Percentiles rank a stretch among this genome's conserved stretches.
phyloP scores from a whole-genome alignment of 2,888 invertebrate species.

The Deroplatys truncata region DNA sequence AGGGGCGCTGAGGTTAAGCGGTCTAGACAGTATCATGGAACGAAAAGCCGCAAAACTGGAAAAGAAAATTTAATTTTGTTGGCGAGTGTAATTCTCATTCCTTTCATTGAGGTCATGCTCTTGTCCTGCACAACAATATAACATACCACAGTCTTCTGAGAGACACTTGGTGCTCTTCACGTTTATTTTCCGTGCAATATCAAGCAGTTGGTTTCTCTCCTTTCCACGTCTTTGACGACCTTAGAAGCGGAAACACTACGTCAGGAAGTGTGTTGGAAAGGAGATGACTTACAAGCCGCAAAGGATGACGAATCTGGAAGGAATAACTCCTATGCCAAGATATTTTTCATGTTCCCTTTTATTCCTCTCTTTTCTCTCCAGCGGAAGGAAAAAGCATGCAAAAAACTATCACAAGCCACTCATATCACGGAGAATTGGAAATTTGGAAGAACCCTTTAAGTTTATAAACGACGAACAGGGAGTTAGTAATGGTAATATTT shows the following conservation, averaged over 20 bases:
- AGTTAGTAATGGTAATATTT: not conserved
- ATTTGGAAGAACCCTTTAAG: not conserved
- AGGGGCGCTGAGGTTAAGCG: too few relatives aligned
- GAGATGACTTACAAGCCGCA: not conserved
- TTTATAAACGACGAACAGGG: not conserved
- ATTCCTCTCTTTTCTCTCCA: not conserved
- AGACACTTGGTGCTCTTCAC: not conserved
- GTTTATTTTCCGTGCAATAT: not conserved
- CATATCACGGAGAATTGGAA: not conserved
- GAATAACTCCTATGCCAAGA: not conserved
- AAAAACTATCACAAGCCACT: not conserved
- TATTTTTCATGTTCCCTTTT: not conserved
- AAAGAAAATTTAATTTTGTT: too few relatives aligned
- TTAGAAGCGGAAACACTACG: not conserved
- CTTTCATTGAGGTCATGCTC: too few relatives aligned
- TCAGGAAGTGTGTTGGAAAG: not conserved
- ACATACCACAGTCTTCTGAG: too few relatives aligned
- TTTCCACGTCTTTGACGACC: not conserved
- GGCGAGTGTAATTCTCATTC: too few relatives aligned
- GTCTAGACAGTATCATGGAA: too few relatives aligned
- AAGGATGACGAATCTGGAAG: not conserved
- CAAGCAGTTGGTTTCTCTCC: not conserved
- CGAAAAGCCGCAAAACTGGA: too few relatives aligned
- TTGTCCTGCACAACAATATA: too few relatives aligned
- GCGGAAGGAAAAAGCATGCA: not conserved